phyloP scores from a whole-genome alignment of 37 sponge, comb jelly and placozoan genomes.

The Petrosia ficiformis region DNA sequence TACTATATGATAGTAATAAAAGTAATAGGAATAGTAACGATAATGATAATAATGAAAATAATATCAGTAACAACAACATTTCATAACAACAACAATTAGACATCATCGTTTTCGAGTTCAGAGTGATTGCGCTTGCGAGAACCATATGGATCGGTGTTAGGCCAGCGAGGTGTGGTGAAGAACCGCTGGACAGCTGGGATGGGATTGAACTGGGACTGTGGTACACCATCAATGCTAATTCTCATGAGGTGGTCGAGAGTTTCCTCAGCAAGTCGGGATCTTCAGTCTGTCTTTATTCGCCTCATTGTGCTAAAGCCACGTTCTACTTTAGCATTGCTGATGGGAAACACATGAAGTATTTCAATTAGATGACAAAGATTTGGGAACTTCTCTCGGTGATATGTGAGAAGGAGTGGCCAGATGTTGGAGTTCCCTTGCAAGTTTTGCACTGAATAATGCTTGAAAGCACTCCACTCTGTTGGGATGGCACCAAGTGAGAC shows the following conservation, averaged over 20 bases:
- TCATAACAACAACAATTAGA: no score
- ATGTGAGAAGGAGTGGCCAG: constrained; percentile 17
- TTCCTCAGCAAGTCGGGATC: constrained; percentile 9
- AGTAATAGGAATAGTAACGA: no score
- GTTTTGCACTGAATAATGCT: not conserved
- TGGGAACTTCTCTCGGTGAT: constrained; percentile 7
- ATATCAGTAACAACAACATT: no score
- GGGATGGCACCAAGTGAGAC: no score
- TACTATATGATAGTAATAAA: no score
- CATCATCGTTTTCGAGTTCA: no score
- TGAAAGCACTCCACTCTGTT: not conserved
- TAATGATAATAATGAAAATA: no score
- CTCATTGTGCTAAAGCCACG: constrained; percentile 15
- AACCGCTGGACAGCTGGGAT: no score
- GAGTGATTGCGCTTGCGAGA: no score
- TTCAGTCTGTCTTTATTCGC: constrained; percentile 14
- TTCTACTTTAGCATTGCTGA: constrained; percentile 25
- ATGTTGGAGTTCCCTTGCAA: not conserved
- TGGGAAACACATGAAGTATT: constrained; percentile 6
- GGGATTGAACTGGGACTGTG: no score
- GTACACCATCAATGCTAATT: constrained; percentile 9
- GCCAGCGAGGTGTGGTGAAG: no score
- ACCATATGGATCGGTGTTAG: no score
- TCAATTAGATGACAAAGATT: constrained; percentile 11
- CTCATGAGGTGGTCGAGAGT: constrained; percentile 10